phyloP scores from a whole-genome alignment of 2,888 invertebrate species.

The Beris chalybata region DNA sequence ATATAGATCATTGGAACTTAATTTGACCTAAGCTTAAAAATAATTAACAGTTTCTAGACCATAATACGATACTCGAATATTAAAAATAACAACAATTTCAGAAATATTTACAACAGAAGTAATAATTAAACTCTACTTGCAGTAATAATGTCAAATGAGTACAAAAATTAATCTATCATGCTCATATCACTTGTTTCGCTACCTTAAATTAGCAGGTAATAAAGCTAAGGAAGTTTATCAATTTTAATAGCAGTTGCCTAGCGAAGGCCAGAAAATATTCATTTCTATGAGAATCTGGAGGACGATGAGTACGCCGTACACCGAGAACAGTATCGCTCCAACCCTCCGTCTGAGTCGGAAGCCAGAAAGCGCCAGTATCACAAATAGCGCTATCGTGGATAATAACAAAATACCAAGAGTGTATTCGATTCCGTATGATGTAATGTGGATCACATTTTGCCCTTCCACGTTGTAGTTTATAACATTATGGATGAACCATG shows the following conservation, averaged over 20 bases:
- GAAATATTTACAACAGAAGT: background rate
- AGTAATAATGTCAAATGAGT: slow-evolving; percentile 22
- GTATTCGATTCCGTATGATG: slow-evolving; percentile 79
- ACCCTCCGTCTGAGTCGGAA: slow-evolving; percentile 71
- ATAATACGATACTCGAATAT: slow-evolving; percentile 15
- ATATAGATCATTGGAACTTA: no score
- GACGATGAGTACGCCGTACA: slow-evolving; percentile 72
- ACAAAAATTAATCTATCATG: slow-evolving; percentile 25
- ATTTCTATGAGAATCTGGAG: slow-evolving; percentile 79
- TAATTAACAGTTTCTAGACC: background rate
- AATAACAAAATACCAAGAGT: slow-evolving; percentile 76
- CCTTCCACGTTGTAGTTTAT: slow-evolving; percentile 57
- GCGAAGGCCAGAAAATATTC: slow-evolving; percentile 64
- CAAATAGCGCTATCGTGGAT: slow-evolving; percentile 71
- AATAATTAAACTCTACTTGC: slow-evolving; percentile 10
- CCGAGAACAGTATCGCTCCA: slow-evolving; percentile 65
- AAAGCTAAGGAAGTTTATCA: background rate
- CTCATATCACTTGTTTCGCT: slow-evolving; percentile 24
- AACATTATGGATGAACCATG: slow-evolving; percentile 79
- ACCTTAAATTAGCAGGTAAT: background rate
- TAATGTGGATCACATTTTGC: slow-evolving; percentile 62
- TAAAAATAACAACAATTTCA: slow-evolving; percentile 9
- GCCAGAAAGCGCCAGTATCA: slow-evolving; percentile 68
- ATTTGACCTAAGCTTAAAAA: background rate
- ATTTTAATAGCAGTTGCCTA: slow-evolving; percentile 7